Conservation (phyloP, 1,140 invertebrate species). For the Campoletis sonorensis region DNA sequence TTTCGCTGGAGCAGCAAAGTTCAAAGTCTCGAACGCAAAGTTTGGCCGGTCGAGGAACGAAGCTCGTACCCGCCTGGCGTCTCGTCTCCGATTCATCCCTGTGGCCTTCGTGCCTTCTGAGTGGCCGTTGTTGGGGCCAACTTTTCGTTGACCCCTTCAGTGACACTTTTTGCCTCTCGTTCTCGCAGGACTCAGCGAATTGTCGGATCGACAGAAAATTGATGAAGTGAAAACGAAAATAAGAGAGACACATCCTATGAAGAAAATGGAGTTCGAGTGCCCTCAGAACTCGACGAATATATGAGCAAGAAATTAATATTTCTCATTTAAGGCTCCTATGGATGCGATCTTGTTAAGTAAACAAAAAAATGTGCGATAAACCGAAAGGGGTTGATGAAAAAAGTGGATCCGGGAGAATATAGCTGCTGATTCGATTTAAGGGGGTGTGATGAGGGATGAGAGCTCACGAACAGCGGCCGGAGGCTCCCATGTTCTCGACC, state of each 20-base stretch:
- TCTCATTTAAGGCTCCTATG: no score
- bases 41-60: slow-evolving; percentile 56
- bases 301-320: neutral
- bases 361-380: neutral
- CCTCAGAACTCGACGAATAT: neutral
- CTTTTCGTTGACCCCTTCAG: slow-evolving; percentile 22
- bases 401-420: neutral
- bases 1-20: slow-evolving; percentile 70
- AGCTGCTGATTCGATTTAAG: slow-evolving; percentile 50
- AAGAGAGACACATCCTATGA: neutral
- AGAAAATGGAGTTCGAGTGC: no score
- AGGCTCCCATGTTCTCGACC: slow-evolving; percentile 51
- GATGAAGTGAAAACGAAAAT: neutral
- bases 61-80: neutral
- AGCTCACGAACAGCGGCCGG: slow-evolving; percentile 52
- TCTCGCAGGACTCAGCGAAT: neutral
- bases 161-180: neutral
- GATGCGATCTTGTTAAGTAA: neutral
- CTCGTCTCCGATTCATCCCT: slow-evolving; percentile 33
- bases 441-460: slow-evolving; percentile 53
- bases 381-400: slow-evolving; percentile 21
- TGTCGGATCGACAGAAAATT: no score
- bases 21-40: slow-evolving; percentile 66
- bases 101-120: slow-evolving; percentile 52
- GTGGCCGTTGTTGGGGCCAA: neutral